phyloP scores from a whole-genome alignment of 2,888 invertebrate genomes.

The Neuroscelio doddi region DNA sequence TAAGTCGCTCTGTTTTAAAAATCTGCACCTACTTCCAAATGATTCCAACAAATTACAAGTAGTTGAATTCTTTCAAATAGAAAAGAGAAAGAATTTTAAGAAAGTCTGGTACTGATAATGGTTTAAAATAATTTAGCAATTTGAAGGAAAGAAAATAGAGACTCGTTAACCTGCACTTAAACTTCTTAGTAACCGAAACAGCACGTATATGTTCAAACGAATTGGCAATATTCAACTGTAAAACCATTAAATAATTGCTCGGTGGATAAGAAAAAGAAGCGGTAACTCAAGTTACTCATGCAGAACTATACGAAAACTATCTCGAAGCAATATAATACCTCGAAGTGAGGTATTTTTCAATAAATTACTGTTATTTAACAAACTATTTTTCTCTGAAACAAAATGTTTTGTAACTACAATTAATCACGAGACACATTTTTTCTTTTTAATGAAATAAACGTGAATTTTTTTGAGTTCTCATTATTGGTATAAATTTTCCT shows the following conservation, averaged over 20 bases:
- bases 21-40: slow-evolving; percentile 15
- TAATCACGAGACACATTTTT: slow-evolving; percentile 18
- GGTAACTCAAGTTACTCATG: slow-evolving; percentile 27
- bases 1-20: slow-evolving; percentile 9
- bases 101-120: slow-evolving; percentile 2
- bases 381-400: slow-evolving; percentile 15
- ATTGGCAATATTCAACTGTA: slow-evolving; percentile 31
- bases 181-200: slow-evolving; percentile 28
- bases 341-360: slow-evolving; percentile 24
- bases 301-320: slow-evolving; percentile 24
- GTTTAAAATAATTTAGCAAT: slow-evolving; percentile 29
- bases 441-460: not conserved
- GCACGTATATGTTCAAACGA: slow-evolving; percentile 14
- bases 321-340: slow-evolving; percentile 27
- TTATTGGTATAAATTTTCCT: no score
- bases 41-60: slow-evolving; percentile 1
- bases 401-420: slow-evolving; percentile 11
- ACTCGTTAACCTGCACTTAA: slow-evolving; percentile 23
- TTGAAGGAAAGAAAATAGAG: slow-evolving; percentile 18
- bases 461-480: not conserved
- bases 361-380: slow-evolving; percentile 32
- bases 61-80: not conserved
- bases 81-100: not conserved
- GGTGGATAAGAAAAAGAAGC: slow-evolving; percentile 29
- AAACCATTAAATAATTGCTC: slow-evolving; percentile 38